phyloP scores from a whole-genome alignment of 2,888 invertebrate species.

The Ectropis crepuscularia region DNA sequence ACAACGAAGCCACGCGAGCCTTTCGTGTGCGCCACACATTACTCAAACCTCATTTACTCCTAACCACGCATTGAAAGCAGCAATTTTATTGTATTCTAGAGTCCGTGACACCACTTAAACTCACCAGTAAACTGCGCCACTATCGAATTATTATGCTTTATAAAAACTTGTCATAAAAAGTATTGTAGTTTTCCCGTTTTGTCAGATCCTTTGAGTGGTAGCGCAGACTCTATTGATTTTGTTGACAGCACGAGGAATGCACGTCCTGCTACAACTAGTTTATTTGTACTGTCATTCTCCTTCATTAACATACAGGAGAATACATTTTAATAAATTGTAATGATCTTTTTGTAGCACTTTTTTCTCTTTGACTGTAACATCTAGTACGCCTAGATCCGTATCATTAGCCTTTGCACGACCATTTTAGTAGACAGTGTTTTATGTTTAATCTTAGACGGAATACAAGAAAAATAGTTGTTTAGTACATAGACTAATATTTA shows the following conservation, averaged over 20 bases:
- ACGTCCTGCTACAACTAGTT: conserved; percentile 63
- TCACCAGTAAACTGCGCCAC: no score
- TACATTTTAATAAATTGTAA: conserved; percentile 40
- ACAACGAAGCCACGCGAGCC: conserved; percentile 72
- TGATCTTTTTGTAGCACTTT: conserved; percentile 33
- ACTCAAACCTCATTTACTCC: conserved; percentile 83
- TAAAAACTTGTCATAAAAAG: no score
- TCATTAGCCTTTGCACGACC: conserved; percentile 14
- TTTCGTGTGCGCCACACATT: conserved; percentile 76
- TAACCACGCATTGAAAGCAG: conserved; percentile 80
- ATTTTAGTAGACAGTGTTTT: conserved; percentile 19
- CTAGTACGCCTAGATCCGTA: conserved; percentile 19
- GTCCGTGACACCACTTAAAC: no score
- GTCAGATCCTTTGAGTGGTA: no score
- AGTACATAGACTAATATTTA: background rate
- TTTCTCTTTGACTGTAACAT: conserved; percentile 31
- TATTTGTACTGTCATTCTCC: conserved; percentile 65
- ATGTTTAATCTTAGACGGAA: conserved; percentile 13
- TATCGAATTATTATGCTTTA: no score
- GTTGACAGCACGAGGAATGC: conserved; percentile 70
- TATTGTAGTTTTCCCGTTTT: no score
- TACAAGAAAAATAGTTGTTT: conserved; percentile 7
- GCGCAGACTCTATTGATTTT: conserved; percentile 72
- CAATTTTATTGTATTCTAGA: conserved; percentile 72
- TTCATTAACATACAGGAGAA: conserved; percentile 61